Evolutionary conservation across 2,888 invertebrate genomes (phyloP).

Genomic region (Morinoia aosen): DNA sequence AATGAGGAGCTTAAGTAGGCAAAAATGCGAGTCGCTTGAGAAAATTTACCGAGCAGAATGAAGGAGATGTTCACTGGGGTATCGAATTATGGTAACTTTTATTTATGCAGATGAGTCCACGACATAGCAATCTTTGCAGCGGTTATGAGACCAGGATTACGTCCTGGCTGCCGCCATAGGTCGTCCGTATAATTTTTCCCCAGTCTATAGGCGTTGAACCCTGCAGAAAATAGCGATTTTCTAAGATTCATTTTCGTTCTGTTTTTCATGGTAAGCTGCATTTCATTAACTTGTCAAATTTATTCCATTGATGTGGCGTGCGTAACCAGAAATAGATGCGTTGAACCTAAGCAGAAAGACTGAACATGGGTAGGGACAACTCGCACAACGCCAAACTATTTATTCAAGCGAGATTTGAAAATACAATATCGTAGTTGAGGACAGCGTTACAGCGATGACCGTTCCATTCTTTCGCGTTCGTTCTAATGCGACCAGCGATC

Average conservation of each 20-base stretch:
- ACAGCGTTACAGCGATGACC: background rate
- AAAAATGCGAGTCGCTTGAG: background rate
- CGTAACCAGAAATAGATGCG: background rate
- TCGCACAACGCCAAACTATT: background rate
- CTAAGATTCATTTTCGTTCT: background rate
- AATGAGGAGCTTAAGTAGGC: background rate
- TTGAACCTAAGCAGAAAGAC: background rate
- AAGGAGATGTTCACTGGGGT: background rate
- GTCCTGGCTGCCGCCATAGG: background rate
- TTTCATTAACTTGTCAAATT: background rate
- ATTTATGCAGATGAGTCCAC: background rate
- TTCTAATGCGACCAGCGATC: too few species aligned
- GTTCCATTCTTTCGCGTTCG: background rate
- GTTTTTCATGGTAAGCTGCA: background rate
- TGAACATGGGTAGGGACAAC: background rate
- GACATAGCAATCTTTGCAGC: background rate
- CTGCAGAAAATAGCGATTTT: background rate
- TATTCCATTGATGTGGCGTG: background rate
- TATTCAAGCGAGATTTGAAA: background rate
- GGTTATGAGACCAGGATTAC: background rate
- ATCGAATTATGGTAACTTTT: background rate
- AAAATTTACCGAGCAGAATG: background rate
- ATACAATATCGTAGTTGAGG: background rate
- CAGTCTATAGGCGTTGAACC: background rate
- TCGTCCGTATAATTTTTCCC: background rate